Evolutionary conservation across 2,888 invertebrate species (phyloP).

Genomic region (Drosophila kuntzei): DNA sequence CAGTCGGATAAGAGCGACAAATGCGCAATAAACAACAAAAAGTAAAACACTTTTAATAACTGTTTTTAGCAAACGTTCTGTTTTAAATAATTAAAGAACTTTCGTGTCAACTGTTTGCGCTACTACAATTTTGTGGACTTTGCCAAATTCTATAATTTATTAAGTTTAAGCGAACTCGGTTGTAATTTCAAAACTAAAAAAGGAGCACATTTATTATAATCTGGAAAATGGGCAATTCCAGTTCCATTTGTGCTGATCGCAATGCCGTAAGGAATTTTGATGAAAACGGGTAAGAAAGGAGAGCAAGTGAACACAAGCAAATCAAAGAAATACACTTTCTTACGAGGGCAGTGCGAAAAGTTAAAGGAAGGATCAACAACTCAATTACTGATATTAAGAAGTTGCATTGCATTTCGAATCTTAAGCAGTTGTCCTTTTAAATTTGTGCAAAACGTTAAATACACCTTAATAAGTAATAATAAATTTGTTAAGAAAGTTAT

Average conservation of each 20-base stretch:
- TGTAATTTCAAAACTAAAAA: not conserved
- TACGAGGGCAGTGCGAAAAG: constrained; percentile 8
- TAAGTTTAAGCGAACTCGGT: not conserved
- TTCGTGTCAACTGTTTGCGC: constrained; percentile 1
- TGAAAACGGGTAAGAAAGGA: constrained; percentile 80
- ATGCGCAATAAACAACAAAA: constrained; percentile 13
- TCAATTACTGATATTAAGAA: not conserved
- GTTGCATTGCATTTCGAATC: not conserved
- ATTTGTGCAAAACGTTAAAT: no score
- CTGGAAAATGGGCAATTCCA: constrained; percentile 83
- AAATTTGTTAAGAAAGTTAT: no score
- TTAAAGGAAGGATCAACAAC: not conserved
- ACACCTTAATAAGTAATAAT: no score
- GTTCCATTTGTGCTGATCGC: constrained; percentile 84
- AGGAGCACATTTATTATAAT: not conserved
- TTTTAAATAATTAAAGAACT: constrained; percentile 26
- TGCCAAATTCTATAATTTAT: not conserved
- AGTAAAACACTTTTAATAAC: constrained; percentile 5
- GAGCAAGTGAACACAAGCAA: not conserved
- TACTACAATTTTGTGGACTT: constrained; percentile 8
- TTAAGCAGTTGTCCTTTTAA: not conserved
- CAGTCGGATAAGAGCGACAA: constrained; percentile 55
- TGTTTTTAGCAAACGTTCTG: constrained; percentile 1
- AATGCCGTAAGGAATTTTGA: constrained; percentile 78
- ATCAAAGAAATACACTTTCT: not conserved